phyloP scores from a whole-genome alignment of 2,113 vertebrate genomes.

The Pangasianodon gigas region DNA sequence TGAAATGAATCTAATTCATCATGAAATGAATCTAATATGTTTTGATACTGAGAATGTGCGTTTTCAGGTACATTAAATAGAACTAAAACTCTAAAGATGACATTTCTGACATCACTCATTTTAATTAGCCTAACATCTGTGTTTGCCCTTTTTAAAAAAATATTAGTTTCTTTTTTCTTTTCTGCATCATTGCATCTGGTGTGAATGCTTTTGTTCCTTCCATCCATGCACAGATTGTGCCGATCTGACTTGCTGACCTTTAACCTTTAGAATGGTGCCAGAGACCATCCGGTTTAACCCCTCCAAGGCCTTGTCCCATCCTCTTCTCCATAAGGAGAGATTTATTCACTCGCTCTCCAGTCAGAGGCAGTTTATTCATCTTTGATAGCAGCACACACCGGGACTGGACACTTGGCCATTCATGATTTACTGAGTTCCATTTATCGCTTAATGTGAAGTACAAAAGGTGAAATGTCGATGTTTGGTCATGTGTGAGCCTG shows the following conservation, averaged over 20 bases:
- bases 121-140: constrained; percentile 20
- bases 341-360: constrained; percentile 38
- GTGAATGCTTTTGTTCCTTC: constrained; percentile 43
- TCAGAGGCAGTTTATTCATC: constrained; percentile 47
- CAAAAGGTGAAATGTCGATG: neutral
- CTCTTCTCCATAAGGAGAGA: constrained; percentile 41
- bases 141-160: neutral
- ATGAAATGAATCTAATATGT: neutral
- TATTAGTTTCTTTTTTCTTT: neutral
- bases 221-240: constrained; percentile 56
- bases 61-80: neutral
- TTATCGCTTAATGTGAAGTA: constrained; percentile 11
- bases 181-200: constrained; percentile 17
- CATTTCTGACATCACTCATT: too few relatives aligned
- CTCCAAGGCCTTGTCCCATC: constrained; percentile 19
- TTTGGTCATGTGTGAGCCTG: neutral
- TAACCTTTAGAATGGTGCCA: constrained; percentile 53
- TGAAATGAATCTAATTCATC: neutral
- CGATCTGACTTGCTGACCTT: constrained; percentile 60
- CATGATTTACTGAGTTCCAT: constrained; percentile 5
- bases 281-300: constrained; percentile 46
- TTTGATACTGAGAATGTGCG: neutral
- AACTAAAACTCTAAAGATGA: neutral
- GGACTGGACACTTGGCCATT: neutral
- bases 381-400: neutral